Evolutionary conservation across 2,113 vertebrate genomes (phyloP).

Genomic region (Gambusia holbrooki): DNA sequence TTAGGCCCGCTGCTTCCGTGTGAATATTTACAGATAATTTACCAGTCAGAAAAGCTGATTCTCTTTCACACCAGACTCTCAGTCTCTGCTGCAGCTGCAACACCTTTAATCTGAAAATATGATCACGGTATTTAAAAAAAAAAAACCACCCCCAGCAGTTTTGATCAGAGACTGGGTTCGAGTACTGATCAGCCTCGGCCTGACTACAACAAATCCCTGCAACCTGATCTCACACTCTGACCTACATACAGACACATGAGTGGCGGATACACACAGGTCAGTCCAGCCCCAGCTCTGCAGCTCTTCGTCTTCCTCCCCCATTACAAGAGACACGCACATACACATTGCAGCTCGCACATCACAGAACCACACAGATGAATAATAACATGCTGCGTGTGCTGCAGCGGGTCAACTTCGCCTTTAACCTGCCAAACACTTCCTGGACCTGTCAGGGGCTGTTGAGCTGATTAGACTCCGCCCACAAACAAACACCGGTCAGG

Average conservation of each 20-base stretch:
- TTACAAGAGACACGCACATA: slow-evolving; percentile 17
- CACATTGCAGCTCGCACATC: slow-evolving; percentile 2
- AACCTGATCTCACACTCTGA: slow-evolving; percentile 17
- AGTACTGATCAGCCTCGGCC: neutral
- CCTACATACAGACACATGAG: slow-evolving; percentile 15
- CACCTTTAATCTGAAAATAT: no score
- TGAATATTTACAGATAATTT: neutral
- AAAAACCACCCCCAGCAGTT: no score
- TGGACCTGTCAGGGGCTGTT: slow-evolving; percentile 42
- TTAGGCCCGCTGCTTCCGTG: neutral
- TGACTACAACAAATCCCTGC: slow-evolving; percentile 10
- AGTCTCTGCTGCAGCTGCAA: no score
- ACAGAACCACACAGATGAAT: neutral
- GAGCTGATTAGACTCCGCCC: slow-evolving; percentile 28
- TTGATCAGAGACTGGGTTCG: no score
- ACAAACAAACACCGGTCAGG: neutral
- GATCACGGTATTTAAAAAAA: no score
- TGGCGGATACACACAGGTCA: slow-evolving; percentile 73
- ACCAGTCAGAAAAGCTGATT: neutral
- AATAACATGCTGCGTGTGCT: neutral
- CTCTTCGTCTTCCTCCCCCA: slow-evolving; percentile 68
- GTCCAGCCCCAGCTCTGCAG: slow-evolving; percentile 80
- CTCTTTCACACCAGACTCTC: neutral
- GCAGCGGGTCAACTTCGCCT: slow-evolving; percentile 42
- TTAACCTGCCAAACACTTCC: slow-evolving; percentile 60